Evolutionary conservation across 2,113 vertebrate species (phyloP), one percentile per base, ranked within the genome.

Genomic region (Perognathus longimembris): DNA sequence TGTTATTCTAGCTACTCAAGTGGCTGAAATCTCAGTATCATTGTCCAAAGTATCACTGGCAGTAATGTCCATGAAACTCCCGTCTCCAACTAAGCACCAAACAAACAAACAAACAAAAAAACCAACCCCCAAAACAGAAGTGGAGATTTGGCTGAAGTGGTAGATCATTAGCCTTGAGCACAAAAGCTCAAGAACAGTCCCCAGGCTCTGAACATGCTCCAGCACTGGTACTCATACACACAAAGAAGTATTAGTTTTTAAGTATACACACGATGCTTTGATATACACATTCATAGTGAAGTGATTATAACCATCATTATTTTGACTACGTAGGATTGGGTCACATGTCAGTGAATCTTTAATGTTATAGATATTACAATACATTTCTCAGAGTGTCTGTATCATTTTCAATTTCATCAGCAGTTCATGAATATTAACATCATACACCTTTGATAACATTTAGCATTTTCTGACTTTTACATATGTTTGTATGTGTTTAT

Each of bases 381-480:
- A 20, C 74, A 2, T 92, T 91, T 81, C 45, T 15, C 24, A 18
- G 64, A 94, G 57, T 83, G 10, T 1, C 28, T 54, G 61, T 80
- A 67, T 3, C 74, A 85, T 85, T 90, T 92, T 77, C 18, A 11
- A 78, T 69, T 86, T 94, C 11, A 87, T 28, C 28, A 95, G 38
- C 20, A 81, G n/a, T 54, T 15, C 69, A 45, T 9, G 18, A 67
- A 3, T 85, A 11, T 88, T 85, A 22, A 14, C 64, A 54, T 80
- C 30, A 84, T 40, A 78, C 20, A 69, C 1, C 3, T 36, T 81
- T 84, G 30, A 14, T 26, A 93, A 84, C 40, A 73, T 28, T 59
- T 81, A 38, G 5, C 34, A 85, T 79, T 79, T 66, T 85, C 30
- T 90, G 24, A 64, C 8, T 81, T 92, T 69, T 50, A 78, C 17